A percentile compares a stretch with the other conserved stretches of the same genome.
These are phyloP conservation scores for Pimephales promelas DNA, from an alignment of 2,113 vertebrate species.

Conservation along the genomic window DNA sequence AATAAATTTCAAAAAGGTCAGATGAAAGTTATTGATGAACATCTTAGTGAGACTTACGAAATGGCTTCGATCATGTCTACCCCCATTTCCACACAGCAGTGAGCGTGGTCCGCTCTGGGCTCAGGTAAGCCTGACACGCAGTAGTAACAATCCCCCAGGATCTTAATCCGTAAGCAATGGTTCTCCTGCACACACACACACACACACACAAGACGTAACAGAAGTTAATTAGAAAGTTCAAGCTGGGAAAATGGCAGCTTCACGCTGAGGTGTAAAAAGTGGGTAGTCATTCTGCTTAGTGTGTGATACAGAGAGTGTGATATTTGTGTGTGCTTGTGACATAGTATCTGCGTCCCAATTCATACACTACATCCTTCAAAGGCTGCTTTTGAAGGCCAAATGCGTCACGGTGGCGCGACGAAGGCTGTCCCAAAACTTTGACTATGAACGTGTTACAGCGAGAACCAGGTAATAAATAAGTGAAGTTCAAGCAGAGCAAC, in stretches of 20 bases:
- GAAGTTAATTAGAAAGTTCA: slow-evolving; percentile 48
- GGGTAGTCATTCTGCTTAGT: slow-evolving; percentile 22
- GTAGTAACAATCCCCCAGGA: slow-evolving; percentile 95
- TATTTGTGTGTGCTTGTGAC: not conserved
- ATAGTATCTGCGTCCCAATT: too few relatives aligned
- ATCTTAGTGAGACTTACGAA: slow-evolving; percentile 80
- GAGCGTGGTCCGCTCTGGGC: slow-evolving; percentile 90
- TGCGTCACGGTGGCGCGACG: too few relatives aligned
- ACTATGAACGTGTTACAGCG: not conserved
- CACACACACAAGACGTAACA: slow-evolving; percentile 12
- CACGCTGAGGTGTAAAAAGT: slow-evolving; percentile 29
- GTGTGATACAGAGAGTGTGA: slow-evolving; percentile 29
- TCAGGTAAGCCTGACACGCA: slow-evolving; percentile 93
- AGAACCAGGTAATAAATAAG: not conserved
- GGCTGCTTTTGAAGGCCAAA: too few relatives aligned
- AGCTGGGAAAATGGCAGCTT: slow-evolving; percentile 22
- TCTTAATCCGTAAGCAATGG: slow-evolving; percentile 95
- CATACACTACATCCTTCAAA: too few relatives aligned
- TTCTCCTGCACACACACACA: slow-evolving; percentile 82
- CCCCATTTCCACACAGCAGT: slow-evolving; percentile 98
- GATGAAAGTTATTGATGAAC: not conserved
- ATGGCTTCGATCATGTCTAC: slow-evolving; percentile 98
- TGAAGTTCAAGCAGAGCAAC: not conserved
- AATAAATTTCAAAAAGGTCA: not conserved
- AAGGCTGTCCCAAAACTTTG: too few relatives aligned